These are phyloP conservation scores for Lagopus leucura DNA, from an alignment of 2,113 vertebrate genomes.

Conservation along the genomic window DNA sequence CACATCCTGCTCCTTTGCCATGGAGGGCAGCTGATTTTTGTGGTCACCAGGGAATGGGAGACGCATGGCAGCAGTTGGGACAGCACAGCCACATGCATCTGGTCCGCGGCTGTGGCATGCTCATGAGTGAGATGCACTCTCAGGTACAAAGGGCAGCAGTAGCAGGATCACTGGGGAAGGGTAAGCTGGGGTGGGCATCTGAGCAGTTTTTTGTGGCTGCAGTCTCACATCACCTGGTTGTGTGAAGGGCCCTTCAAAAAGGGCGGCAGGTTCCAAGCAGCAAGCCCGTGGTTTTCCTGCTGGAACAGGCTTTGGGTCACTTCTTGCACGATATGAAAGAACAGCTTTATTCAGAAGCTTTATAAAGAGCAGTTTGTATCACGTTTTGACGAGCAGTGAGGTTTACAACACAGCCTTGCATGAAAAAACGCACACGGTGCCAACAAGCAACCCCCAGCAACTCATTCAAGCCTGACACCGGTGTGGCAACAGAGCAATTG, in stretches of 20 bases:
- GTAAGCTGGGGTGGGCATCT: background rate
- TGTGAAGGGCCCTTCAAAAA: background rate
- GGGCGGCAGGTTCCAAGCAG: background rate
- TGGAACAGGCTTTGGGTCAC: background rate
- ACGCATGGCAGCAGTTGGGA: background rate
- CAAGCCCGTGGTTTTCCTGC: background rate
- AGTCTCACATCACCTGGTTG: background rate
- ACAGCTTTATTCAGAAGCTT: background rate
- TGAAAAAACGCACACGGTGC: background rate
- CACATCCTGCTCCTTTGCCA: background rate
- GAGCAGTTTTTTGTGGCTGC: background rate
- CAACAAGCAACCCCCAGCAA: background rate
- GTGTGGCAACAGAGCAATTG: accelerated
- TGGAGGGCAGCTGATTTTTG: background rate
- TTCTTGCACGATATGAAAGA: background rate
- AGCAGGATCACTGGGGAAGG: background rate
- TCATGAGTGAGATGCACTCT: background rate
- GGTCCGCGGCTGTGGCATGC: background rate
- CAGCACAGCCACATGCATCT: background rate
- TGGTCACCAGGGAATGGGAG: background rate
- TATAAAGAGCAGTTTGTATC: background rate
- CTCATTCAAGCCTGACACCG: accelerated
- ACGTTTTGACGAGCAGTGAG: background rate
- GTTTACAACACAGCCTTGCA: background rate
- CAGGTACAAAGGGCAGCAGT: background rate